Evolutionary conservation across 1,140 invertebrate genomes (phyloP), one percentile per base, ranked within the genome.

Genomic region (Helicoverpa armigera): DNA sequence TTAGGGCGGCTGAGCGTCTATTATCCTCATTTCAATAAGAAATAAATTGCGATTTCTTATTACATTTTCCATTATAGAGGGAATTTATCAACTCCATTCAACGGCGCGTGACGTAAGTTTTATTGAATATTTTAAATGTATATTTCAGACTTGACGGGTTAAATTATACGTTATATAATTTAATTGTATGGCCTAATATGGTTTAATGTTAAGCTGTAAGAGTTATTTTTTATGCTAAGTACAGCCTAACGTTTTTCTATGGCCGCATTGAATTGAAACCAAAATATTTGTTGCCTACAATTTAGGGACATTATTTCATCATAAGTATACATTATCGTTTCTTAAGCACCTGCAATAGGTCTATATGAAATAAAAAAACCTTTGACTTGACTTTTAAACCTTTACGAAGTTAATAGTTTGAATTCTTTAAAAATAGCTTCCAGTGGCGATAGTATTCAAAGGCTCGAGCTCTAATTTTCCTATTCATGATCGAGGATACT

Each of bases 21-120:
- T 94, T 94, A 92, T 94, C 91, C 92, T 91, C 90, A 88, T 93
- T 94, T 92, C 93, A 94, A 94, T 94, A 92, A 92, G 93, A 94
- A 94, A 93, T 94, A 94, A 94, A 94, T 93, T 94, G 92, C 92
- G 91, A 92, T 94, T 94, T 94, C 91, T 94, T 94, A 94, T 94
- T 94, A 94, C 92, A 88, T 94, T 94, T 94, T 91, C 92, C 92
- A 94, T 94, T 93, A 92, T 88, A 88, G 83, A 85, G 83, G 89
- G 89, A 90, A 92, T 92, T 89, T 88, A 90, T 89, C 88, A 90
- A 92, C 89, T 91, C 89, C 90, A 91, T 93, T 92, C 91, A 85
- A 86, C 86, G 88, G 84, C 78, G 87, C 87, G 89, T 90, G 86
- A 88, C 92, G 87, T 87, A 84, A 87, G 89, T 88, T 91, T 91